Base-by-base conservation (phyloP, 2,797 vertebrate genomes). In the Echiichthys vipera region DNA sequence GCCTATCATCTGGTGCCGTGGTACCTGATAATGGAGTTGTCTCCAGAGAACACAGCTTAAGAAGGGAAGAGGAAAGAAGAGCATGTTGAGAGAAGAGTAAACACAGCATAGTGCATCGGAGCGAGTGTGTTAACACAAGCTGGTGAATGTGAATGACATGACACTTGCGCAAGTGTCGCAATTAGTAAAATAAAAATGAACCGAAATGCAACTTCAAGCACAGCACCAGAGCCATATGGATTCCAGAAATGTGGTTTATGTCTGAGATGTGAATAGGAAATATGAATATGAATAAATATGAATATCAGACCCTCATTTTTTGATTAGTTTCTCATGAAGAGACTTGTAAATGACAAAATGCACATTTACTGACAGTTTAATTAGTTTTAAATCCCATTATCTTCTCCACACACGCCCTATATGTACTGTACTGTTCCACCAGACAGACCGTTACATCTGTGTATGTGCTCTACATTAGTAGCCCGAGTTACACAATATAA, bases 1-100 rank as follows among this genome's bases (percentile, higher is more conserved):
- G 68, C 50, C 47, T 74, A 42, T 89, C 77, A 80, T 86, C 86
- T 83, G 83, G 40, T 80, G 65, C 76, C 18, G 42, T 65, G 27
- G 42, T 76, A 83, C 56, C 70, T 74, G 59, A 83, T 61, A 62
- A 70, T 18, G 54, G 64, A 80, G 65, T 22, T 22, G 2, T 78
- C 84, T 78, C 77, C 29, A 46, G 71, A 72, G 77, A 67, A 50
- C 9, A 45, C 22, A 61, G 70, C 61, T 70, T 34, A 46, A 14
- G 54, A 25, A 57, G 40, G 22, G 25, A 14, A 61, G 50, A 47
- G 43, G 30, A 55, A 54, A 49, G 50, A 59, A 51, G 66, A 68
- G 50, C 56, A 25, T 65, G 51, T 61, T 49, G 62, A 49, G 50
- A 71, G 40, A 62, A 68, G 29, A 24, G 68, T 62, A 81, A 84